These are phyloP conservation scores for Drosophila ananassae DNA, from an alignment of 1,140 invertebrate species.

Conservation along the genomic window DNA sequence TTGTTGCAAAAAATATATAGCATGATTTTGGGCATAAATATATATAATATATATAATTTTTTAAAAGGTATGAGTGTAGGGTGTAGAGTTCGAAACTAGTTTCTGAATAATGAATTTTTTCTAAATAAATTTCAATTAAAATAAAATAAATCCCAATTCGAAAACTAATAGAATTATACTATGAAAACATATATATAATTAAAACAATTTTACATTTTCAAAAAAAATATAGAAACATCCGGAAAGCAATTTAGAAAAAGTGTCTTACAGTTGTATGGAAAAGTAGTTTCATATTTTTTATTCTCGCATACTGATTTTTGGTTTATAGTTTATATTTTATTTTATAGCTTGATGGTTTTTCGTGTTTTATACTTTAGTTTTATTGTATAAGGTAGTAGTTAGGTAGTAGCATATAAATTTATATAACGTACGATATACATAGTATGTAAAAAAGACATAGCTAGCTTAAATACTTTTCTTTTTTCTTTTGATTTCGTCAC, in stretches of 20 bases:
- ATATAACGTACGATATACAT: slow-evolving; percentile 79
- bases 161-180: too few species aligned
- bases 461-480: slow-evolving; percentile 77
- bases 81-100: too few species aligned
- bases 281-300: neutral
- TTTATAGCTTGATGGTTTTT: neutral
- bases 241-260: neutral
- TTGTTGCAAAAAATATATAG: neutral
- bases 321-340: neutral
- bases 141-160: too few species aligned
- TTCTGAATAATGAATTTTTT: too few species aligned
- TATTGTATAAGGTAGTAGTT: slow-evolving; percentile 73
- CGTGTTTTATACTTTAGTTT: slow-evolving; percentile 27
- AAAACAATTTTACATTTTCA: too few species aligned
- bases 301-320: neutral
- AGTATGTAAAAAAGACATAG: slow-evolving; percentile 77
- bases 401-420: slow-evolving; percentile 80
- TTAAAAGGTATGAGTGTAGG: too few species aligned
- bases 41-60: too few species aligned
- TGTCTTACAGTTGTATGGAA: neutral
- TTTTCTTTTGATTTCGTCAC: slow-evolving; percentile 18
- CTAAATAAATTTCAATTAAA: too few species aligned
- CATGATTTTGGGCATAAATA: neutral
- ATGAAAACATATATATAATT: too few species aligned
- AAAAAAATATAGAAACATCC: too few species aligned